These are phyloP conservation scores for Cylindroiulus punctatus DNA, from an alignment of 2,888 invertebrate genomes.

Conservation along the genomic window DNA sequence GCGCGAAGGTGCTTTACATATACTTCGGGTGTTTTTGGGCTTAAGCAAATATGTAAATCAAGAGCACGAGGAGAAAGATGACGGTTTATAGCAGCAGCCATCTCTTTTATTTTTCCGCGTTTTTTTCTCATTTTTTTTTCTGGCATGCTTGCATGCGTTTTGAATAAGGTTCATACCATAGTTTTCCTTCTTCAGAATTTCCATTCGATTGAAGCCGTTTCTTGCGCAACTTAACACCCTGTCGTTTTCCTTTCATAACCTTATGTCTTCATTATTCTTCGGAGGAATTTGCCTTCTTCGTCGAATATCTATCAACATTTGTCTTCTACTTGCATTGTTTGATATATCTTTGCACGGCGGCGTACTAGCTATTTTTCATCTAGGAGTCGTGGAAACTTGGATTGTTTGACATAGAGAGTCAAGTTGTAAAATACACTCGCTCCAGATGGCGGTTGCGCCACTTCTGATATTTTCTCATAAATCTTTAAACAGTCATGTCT, in stretches of 20 bases:
- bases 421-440: background rate
- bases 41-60: background rate
- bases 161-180: background rate
- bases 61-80: background rate
- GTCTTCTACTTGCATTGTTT: constrained; percentile 16
- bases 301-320: constrained; percentile 19
- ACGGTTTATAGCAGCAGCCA: background rate
- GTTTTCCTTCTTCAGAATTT: background rate
- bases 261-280: constrained; percentile 26
- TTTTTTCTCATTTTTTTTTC: background rate
- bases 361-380: background rate
- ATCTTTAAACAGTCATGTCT: constrained; percentile 4
- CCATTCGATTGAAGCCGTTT: constrained; percentile 38
- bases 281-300: constrained; percentile 37
- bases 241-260: constrained; percentile 42
- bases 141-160: background rate
- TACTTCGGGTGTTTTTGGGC: too few relatives aligned
- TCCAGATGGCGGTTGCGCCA: constrained; percentile 24
- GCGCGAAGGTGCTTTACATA: too few relatives aligned
- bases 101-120: background rate
- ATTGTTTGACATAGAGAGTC: constrained; percentile 25
- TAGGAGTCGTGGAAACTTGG: background rate
- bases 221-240: constrained; percentile 36
- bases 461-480: constrained; percentile 32
- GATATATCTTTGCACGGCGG: constrained; percentile 24